phyloP scores from a whole-genome alignment of 2,888 invertebrate genomes.

The Erpobdella octoculata region DNA sequence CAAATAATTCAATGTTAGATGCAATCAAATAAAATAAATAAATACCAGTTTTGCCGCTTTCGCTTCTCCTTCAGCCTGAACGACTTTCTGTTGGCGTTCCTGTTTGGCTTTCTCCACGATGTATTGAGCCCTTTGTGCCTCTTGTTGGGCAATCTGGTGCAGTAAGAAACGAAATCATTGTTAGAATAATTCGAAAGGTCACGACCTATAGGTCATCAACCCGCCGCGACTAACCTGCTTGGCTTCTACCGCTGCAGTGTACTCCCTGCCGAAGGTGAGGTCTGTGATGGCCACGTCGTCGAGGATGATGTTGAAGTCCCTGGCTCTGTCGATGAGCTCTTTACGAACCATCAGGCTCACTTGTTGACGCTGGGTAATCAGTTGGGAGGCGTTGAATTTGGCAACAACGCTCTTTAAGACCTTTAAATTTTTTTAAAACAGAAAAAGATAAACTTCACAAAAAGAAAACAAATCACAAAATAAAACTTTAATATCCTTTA shows the following conservation, averaged over 20 bases:
- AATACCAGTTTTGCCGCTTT: conserved; percentile 91
- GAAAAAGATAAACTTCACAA: too few relatives aligned
- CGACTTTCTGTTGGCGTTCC: conserved; percentile 95
- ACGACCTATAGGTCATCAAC: neutral
- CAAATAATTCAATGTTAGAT: neutral
- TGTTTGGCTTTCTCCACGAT: conserved; percentile 94
- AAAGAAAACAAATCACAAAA: too few relatives aligned
- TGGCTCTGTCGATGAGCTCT: conserved; percentile 85
- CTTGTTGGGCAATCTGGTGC: conserved; percentile 86
- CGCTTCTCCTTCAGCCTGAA: conserved; percentile 98
- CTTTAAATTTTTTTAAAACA: too few relatives aligned
- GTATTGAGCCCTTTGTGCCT: conserved; percentile 95
- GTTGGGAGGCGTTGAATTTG: conserved; percentile 97
- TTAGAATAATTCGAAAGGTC: neutral
- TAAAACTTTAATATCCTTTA: too few relatives aligned
- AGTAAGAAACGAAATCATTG: neutral
- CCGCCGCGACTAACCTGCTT: conserved; percentile 63
- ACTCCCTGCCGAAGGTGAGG: conserved; percentile 94
- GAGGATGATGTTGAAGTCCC: conserved; percentile 93
- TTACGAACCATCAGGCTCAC: conserved; percentile 78
- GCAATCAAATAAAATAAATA: too few relatives aligned
- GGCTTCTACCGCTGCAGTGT: conserved; percentile 98
- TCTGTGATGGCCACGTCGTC: conserved; percentile 99
- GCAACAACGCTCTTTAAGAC: conserved; percentile 90
- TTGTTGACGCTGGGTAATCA: conserved; percentile 95